Conservation (phyloP, 2,797 vertebrate species). For the Orestias chungarensis region DNA sequence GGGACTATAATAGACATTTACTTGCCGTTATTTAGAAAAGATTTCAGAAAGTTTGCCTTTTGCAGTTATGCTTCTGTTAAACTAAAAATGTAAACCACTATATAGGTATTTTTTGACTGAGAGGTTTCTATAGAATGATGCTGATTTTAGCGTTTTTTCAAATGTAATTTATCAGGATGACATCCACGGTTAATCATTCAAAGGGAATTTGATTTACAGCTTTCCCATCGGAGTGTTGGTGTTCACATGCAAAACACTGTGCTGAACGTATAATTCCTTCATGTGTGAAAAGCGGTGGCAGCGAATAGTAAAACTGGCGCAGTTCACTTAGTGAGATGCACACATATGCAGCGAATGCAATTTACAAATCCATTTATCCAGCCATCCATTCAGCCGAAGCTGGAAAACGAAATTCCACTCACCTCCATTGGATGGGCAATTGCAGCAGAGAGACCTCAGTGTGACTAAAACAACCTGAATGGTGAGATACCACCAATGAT, state of each 20-base stretch:
- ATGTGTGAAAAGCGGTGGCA: neutral
- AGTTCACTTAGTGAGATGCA: neutral
- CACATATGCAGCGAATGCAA: neutral
- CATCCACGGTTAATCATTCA: neutral
- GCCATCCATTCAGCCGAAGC: conserved; percentile 2
- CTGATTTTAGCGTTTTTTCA: neutral
- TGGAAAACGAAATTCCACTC: conserved; percentile 11
- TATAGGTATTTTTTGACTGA: neutral
- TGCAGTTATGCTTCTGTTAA: neutral
- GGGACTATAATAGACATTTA: too few relatives aligned
- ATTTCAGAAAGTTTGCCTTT: too few relatives aligned
- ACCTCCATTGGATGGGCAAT: neutral
- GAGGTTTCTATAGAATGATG: neutral
- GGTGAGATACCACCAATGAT: neutral
- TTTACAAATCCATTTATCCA: conserved; percentile 14
- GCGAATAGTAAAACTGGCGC: conserved; percentile 5
- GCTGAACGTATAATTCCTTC: conserved; percentile 18
- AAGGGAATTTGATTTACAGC: conserved; percentile 16
- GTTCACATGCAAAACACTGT: neutral
- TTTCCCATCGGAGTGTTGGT: conserved; percentile 20
- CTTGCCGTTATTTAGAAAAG: too few relatives aligned
- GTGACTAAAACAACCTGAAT: conserved; percentile 1
- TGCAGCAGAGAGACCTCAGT: neutral
- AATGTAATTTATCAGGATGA: conserved; percentile 14
- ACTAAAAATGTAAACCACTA: conserved; percentile 15